Evolutionary conservation across 2,113 vertebrate genomes (phyloP).

Genomic region (Pandion haliaetus): DNA sequence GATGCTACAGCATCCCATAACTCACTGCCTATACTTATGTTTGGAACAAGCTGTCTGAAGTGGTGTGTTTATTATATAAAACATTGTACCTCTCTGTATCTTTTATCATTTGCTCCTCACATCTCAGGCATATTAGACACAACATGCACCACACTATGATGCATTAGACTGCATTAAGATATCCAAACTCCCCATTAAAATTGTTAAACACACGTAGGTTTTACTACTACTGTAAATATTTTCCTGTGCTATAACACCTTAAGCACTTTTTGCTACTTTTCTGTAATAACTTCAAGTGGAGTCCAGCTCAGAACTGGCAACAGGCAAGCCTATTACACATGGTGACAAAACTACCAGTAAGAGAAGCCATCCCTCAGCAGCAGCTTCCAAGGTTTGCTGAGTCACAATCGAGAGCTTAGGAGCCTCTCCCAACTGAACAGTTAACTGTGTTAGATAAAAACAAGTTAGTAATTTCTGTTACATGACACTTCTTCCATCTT

Average conservation of each 20-base stretch:
- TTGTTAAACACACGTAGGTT: background rate
- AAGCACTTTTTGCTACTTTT: background rate
- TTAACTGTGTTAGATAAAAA: background rate
- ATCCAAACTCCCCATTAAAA: background rate
- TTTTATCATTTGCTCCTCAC: background rate
- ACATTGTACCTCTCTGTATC: background rate
- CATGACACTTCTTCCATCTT: background rate
- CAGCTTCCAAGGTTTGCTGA: background rate
- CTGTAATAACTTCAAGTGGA: background rate
- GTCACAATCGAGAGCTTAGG: background rate
- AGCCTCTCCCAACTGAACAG: background rate
- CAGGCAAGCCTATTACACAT: background rate
- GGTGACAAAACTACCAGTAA: accelerated
- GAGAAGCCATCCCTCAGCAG: background rate
- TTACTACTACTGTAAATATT: background rate
- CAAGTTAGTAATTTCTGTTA: background rate
- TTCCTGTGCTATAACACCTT: background rate
- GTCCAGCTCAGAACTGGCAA: background rate
- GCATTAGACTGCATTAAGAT: background rate
- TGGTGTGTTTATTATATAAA: background rate
- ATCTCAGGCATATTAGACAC: background rate
- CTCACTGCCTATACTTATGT: background rate
- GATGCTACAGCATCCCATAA: background rate
- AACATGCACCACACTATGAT: accelerated
- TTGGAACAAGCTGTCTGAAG: background rate